Base-by-base conservation (phyloP, 2,113 vertebrate species). In the Lophochroa leadbeateri region DNA sequence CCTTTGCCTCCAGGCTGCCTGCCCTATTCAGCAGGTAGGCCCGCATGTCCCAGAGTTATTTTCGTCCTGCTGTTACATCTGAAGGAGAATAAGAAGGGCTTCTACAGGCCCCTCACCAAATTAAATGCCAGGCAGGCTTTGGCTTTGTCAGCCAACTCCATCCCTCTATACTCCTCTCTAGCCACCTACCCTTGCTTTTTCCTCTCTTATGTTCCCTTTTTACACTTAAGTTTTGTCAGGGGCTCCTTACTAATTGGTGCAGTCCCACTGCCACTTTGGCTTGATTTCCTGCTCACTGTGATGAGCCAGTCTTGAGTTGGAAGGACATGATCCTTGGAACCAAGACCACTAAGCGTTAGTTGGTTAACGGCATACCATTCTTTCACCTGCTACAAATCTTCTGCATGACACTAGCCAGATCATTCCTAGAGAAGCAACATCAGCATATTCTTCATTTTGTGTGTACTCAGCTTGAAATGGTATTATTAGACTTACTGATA, bases 21-120 rank as follows among this genome's bases (percentile, higher is more conserved):
- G 44, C 0, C 1, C 14, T 17, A 60, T 5, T 47, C 6, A 49
- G 43, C 52, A 64, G 33, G 33, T 5, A 15, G 13, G 29, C 1
- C 1, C 33, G 18, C 7, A 8, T 27, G 47, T 79, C 18, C 39
- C n/a, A 31, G 2, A 37, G 52, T 25, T n/a, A 58, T 24, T 28
- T 28, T 23, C 58, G 50, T 89, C 35, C 78, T 60, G 47, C 33
- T 84, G 31, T 41, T 77, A 24, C 14, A 46, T n/a, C 55, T 53
- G 41, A 75, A 90, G 57, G 10, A 76, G 19, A 85, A 49, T 4
- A 71, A 81, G 64, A 84, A 92, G 25, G 23, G 27, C 7, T 17
- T 60, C 49, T 70, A 69, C 29, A 87, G 50, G 41, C 2, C 6
- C 13, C 11, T 39, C 13, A 41, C 6, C 2, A 3, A 41, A 52